phyloP scores from a whole-genome alignment of 2,888 invertebrate species.

The Hyles lineata region DNA sequence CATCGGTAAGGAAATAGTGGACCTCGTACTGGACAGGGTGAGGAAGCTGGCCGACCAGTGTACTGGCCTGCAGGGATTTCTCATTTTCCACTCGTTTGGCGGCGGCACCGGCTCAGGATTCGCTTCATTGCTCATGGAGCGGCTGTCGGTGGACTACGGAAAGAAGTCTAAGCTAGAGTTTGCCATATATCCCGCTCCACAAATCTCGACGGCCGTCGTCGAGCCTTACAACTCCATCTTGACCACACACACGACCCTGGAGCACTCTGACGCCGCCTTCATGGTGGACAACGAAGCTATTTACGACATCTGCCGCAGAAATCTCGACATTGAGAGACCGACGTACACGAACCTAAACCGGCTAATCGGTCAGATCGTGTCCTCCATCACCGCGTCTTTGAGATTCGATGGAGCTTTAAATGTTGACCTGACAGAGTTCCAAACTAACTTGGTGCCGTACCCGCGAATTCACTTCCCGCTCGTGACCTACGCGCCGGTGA shows the following conservation, averaged over 20 bases:
- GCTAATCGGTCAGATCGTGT: slow-evolving; percentile 97
- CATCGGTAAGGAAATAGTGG: slow-evolving; percentile 97
- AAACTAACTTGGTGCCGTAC: slow-evolving; percentile 96
- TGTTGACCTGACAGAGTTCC: slow-evolving; percentile 96
- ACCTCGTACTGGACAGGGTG: slow-evolving; percentile 93
- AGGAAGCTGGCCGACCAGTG: slow-evolving; percentile 95
- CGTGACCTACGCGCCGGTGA: slow-evolving; percentile 95
- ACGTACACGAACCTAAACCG: slow-evolving; percentile 98
- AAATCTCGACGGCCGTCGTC: slow-evolving; percentile 94
- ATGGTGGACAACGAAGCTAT: slow-evolving; percentile 97
- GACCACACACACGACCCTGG: slow-evolving; percentile 97
- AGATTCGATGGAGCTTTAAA: slow-evolving; percentile 96
- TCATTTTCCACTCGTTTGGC: slow-evolving; percentile 97
- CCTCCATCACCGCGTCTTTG: slow-evolving; percentile 95
- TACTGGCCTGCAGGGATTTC: slow-evolving; percentile 95
- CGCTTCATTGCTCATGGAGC: slow-evolving; percentile 97
- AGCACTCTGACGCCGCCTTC: slow-evolving; percentile 97
- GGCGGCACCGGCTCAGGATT: slow-evolving; percentile 98
- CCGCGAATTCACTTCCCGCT: slow-evolving; percentile 97
- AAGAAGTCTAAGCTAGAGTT: slow-evolving; percentile 98
- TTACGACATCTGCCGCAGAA: slow-evolving; percentile 95
- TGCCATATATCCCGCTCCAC: slow-evolving; percentile 97
- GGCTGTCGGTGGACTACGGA: slow-evolving; percentile 97
- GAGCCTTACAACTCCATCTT: slow-evolving; percentile 98
- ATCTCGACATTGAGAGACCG: slow-evolving; percentile 96